Percentiles rank a stretch among this genome's conserved stretches.
Evolutionary conservation across 2,797 vertebrate species (phyloP).

Genomic region (Sebastes diploproa): DNA sequence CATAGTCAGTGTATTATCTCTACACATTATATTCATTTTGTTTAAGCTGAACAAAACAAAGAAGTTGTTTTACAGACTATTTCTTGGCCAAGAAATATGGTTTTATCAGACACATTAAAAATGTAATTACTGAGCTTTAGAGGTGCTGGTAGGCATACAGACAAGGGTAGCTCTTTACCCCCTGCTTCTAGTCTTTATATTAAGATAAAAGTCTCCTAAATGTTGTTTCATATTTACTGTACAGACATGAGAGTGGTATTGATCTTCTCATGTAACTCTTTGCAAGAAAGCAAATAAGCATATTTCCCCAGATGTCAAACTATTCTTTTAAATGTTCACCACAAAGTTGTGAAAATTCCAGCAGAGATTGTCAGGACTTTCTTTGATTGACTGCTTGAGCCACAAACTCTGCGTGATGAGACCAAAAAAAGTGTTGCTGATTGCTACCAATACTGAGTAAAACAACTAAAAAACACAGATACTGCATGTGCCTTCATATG

Average conservation of each 20-base stretch:
- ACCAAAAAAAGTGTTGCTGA: neutral
- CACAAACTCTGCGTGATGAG: neutral
- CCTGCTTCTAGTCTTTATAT: neutral
- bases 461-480: constrained; percentile 9
- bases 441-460: neutral
- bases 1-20: neutral
- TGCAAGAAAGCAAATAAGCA: neutral
- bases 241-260: neutral
- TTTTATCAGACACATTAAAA: neutral
- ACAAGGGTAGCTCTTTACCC: neutral
- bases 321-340: neutral
- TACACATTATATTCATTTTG: no score
- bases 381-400: neutral
- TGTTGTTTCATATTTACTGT: neutral
- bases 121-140: neutral
- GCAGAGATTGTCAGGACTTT: neutral
- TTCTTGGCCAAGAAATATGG: neutral
- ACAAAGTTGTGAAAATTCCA: neutral
- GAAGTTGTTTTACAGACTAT: neutral
- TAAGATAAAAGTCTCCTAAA: neutral
- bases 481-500: constrained; percentile 11
- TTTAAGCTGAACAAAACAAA: neutral
- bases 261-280: neutral
- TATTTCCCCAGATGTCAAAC: neutral
- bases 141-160: neutral